Evolutionary conservation across 2,797 vertebrate species (phyloP), one percentile per base, ranked within the genome.

Genomic region (Microctenopoma steveboyesi): DNA sequence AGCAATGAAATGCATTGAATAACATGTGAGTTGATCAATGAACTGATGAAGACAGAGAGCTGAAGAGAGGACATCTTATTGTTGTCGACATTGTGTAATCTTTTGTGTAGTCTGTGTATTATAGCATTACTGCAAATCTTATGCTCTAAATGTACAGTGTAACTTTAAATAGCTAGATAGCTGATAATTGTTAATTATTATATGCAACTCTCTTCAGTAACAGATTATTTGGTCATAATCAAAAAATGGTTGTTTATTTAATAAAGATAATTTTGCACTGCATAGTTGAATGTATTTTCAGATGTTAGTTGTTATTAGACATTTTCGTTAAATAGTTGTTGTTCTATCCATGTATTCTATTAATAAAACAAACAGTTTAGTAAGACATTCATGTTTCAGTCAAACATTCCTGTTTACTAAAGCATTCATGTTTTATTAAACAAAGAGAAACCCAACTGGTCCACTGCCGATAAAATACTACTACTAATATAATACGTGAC

Each of bases 1-100:
- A 22, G 22, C 22, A 22, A 22, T 22, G 5, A 91, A 90, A 81
- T 89, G 89, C 51, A 74, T 90, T 47, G 79, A 88, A 69, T 92
- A 12, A 33, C 28, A 64, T 14, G 49, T 12, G 49, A 7, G 56
- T 5, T 43, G 37, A 27, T 59, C 30, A 47, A 66, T 13, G 18
- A 50, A 47, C 10, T 22, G 15, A 53, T 45, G 12, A 54, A 64
- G 22, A n/a, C 10, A 42, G 5, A 46, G 4, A 13, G 9, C 10
- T 12, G 39, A 13, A 40, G 39, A 8, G 37, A 39, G 39, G 4
- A 12, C 39, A 53, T 3, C n/a, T 4, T 11, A 52, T 9, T 62
- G 33, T 35, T 64, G 27, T 9, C 45, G 50, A 15, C 25, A 49
- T 1, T 51, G 18, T 48, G 12, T 49, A 35, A 53, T 40, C 3